Evolutionary conservation across 2,113 vertebrate species (phyloP).

Genomic region (Ailuropoda melanoleuca): DNA sequence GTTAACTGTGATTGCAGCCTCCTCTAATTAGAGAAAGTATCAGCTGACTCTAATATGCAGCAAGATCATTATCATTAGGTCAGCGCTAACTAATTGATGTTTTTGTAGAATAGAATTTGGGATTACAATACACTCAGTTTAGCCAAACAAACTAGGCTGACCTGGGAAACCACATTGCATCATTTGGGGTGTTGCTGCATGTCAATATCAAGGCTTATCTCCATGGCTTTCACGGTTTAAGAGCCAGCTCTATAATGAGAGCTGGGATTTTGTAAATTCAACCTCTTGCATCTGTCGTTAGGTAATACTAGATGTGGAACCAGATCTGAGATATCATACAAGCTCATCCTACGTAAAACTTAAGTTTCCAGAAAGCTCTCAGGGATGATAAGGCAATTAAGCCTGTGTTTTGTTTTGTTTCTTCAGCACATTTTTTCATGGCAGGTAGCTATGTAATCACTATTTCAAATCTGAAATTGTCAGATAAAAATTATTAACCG

Average conservation of each 20-base stretch:
- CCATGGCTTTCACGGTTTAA: not conserved
- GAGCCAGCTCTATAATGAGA: not conserved
- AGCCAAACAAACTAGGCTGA: slow-evolving; percentile 17
- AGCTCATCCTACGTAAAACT: fast-evolving
- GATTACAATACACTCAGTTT: slow-evolving; percentile 35
- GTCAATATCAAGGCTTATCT: not conserved
- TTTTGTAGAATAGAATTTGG: slow-evolving; percentile 68
- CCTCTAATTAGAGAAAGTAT: slow-evolving; percentile 77
- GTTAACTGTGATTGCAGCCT: slow-evolving; percentile 77
- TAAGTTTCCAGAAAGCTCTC: not conserved
- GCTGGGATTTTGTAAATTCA: not conserved
- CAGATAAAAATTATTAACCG: not conserved
- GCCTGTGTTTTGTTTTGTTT: not conserved
- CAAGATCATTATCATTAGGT: slow-evolving; percentile 77
- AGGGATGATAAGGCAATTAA: not conserved
- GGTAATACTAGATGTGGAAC: not conserved
- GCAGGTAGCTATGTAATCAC: not conserved
- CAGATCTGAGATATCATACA: not conserved
- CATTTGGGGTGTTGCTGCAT: not conserved
- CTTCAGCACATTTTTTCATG: not conserved
- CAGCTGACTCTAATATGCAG: slow-evolving; percentile 76
- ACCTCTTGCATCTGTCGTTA: not conserved
- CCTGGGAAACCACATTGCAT: not conserved
- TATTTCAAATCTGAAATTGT: not conserved
- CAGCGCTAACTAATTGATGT: slow-evolving; percentile 77